A percentile compares a stretch with the other conserved stretches of the same genome.
Conservation (phyloP, 2,113 vertebrate species). For the Trogon surrucura region DNA sequence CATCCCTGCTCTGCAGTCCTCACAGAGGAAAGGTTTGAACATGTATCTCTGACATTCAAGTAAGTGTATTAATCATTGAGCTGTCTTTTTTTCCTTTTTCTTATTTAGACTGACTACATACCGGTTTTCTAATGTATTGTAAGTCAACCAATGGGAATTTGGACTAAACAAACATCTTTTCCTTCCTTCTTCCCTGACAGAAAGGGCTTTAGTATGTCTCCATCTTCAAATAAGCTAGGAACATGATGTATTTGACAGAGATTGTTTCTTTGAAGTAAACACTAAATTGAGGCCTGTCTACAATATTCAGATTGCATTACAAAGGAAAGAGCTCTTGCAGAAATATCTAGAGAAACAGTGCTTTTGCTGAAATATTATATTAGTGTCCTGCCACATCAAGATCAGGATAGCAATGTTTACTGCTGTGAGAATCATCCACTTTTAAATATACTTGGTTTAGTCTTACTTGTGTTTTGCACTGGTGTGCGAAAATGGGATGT, state of each 20-base stretch:
- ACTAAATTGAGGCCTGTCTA: neutral
- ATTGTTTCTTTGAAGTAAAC: neutral
- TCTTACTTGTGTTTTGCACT: neutral
- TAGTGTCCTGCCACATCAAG: neutral
- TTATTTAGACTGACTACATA: neutral
- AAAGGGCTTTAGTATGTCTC: neutral
- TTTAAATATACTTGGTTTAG: neutral
- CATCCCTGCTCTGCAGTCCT: neutral
- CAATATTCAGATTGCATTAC: neutral
- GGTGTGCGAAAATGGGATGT: neutral
- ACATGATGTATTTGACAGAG: neutral
- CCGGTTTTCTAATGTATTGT: neutral
- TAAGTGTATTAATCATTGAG: conserved; percentile 26
- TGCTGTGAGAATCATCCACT: neutral
- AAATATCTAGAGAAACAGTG: neutral
- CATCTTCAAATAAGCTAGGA: neutral
- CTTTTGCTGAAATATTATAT: neutral
- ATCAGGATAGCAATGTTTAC: neutral
- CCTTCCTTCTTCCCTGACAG: neutral
- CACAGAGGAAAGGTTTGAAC: conserved; percentile 8
- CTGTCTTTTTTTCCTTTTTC: neutral
- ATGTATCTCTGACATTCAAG: conserved; percentile 1
- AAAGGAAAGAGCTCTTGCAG: neutral
- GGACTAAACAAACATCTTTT: conserved; percentile 1
- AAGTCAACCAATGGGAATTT: neutral